Percentiles rank a stretch among this genome's conserved stretches.
These are phyloP conservation scores for Synergus laeviventris DNA, from an alignment of 2,888 invertebrate species.

Conservation along the genomic window DNA sequence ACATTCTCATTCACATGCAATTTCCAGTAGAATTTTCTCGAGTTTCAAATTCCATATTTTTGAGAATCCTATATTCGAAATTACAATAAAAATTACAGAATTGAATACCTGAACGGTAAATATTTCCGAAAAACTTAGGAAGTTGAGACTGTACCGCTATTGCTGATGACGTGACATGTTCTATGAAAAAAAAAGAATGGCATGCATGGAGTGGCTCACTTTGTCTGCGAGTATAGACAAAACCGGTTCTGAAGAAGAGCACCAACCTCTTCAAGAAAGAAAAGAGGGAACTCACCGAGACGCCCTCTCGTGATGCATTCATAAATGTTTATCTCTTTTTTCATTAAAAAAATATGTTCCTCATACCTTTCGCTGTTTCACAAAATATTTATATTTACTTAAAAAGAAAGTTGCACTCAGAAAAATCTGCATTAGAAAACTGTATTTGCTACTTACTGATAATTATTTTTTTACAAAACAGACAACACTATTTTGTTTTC, in stretches of 20 bases:
- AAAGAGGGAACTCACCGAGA: slow-evolving; percentile 21
- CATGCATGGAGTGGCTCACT: slow-evolving; percentile 39
- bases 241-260: slow-evolving; percentile 35
- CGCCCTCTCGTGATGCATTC: neutral
- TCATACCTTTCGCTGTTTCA: neutral
- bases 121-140: neutral
- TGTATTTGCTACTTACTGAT: too few relatives aligned
- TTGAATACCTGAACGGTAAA: neutral
- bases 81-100: neutral
- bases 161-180: slow-evolving; percentile 36
- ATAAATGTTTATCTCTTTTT: slow-evolving; percentile 6
- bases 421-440: too few relatives aligned
- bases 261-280: slow-evolving; percentile 23
- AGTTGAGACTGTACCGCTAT: slow-evolving; percentile 10
- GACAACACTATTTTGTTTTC: neutral
- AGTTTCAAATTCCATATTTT: neutral
- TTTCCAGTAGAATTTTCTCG: too few relatives aligned
- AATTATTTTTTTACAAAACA: too few relatives aligned
- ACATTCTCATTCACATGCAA: too few relatives aligned
- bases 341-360: neutral
- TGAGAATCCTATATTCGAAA: neutral
- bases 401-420: neutral
- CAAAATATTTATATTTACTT: neutral
- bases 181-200: slow-evolving; percentile 23
- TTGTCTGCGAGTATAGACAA: slow-evolving; percentile 33